Conservation (phyloP, 2,797 vertebrate genomes). For the Chrysocyon brachyurus region DNA sequence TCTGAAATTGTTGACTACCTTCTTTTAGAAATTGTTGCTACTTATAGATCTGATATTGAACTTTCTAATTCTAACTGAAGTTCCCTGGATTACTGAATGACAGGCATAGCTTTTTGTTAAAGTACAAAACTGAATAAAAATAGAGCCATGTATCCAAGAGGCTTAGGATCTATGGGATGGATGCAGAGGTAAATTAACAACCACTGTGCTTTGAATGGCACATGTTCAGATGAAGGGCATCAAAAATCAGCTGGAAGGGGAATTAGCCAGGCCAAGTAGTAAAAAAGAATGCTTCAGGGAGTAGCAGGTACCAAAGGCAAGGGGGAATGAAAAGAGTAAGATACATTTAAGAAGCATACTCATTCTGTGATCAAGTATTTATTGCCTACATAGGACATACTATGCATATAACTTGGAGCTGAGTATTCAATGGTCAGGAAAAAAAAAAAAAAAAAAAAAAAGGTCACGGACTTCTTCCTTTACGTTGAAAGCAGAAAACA, state of each 20-base stretch:
- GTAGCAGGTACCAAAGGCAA: not conserved
- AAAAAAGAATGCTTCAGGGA: not conserved
- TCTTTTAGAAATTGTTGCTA: not conserved
- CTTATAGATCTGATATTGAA: not conserved
- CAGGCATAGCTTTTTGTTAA: not conserved
- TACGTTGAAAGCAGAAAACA: not conserved
- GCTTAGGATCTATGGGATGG: not conserved
- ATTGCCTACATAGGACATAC: not conserved
- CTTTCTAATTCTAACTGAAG: not conserved
- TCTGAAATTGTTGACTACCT: not conserved
- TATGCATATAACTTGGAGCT: not conserved
- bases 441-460: not conserved
- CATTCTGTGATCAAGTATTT: not conserved
- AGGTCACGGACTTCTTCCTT: not conserved
- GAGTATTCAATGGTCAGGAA: not conserved
- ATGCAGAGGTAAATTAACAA: not conserved
- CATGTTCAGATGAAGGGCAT: not conserved
- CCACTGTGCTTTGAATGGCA: not conserved
- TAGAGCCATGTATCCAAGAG: not conserved
- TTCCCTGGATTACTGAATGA: constrained; percentile 2
- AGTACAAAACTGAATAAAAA: constrained; percentile 42
- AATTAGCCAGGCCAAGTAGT: not conserved
- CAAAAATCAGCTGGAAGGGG: not conserved
- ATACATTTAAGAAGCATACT: not conserved
- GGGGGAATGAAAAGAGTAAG: not conserved